phyloP scores from a whole-genome alignment of 2,797 vertebrate species.

The Otus scops region DNA sequence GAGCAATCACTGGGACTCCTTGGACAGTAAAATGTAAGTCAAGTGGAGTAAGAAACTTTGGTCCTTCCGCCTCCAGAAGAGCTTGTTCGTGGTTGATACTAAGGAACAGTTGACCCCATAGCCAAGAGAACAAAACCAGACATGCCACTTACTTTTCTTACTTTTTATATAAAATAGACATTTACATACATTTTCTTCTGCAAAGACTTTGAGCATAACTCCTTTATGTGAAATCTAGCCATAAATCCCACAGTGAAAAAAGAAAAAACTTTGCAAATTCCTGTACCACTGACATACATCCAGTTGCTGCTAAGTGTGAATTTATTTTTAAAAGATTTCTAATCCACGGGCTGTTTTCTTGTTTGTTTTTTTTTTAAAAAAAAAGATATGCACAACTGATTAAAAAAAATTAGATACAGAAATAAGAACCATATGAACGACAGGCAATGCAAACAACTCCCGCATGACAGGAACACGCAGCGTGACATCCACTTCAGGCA shows the following conservation, averaged over 20 bases:
- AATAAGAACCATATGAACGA: conserved; percentile 42
- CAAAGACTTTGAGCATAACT: conserved; percentile 52
- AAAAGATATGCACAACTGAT: conserved; percentile 18
- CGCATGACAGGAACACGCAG: not conserved
- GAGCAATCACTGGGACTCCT: not conserved
- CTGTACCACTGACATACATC: conserved; percentile 42
- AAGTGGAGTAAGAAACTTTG: not conserved
- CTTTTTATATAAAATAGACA: conserved; percentile 80
- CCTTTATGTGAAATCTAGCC: conserved; percentile 51
- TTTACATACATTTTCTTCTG: conserved; percentile 74
- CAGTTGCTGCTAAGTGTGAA: conserved; percentile 33
- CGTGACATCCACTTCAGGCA: conserved; percentile 21
- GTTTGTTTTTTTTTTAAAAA: not conserved
- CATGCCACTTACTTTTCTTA: not conserved
- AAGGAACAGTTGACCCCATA: not conserved
- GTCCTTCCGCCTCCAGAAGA: not conserved
- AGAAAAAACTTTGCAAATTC: conserved; percentile 49
- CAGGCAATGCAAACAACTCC: conserved; percentile 22
- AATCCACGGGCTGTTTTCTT: not conserved
- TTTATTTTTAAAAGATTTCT: conserved; percentile 23
- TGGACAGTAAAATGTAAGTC: not conserved
- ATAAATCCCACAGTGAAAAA: conserved; percentile 53
- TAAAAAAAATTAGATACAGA: not conserved
- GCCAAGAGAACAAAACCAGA: conserved; percentile 10
- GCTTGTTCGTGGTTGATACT: not conserved